Percentiles rank a stretch among this genome's conserved stretches.
Evolutionary conservation across 2,888 invertebrate species (phyloP).

Genomic region (Crepidodera aurea): DNA sequence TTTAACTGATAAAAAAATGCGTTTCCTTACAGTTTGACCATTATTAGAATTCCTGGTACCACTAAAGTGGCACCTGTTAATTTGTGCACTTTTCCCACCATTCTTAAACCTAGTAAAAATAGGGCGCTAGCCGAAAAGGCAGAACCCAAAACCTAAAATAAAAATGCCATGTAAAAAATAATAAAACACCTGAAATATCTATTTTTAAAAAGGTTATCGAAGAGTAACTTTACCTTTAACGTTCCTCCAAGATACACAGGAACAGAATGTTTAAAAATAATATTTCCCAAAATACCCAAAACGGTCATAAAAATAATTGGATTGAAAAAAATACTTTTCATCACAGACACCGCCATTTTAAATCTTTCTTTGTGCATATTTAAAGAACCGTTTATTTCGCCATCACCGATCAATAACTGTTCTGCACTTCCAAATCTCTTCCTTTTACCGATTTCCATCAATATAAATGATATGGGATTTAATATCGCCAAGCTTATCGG

Average conservation of each 20-base stretch:
- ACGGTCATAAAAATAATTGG: constrained; percentile 93
- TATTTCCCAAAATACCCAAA: constrained; percentile 87
- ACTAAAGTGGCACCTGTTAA: constrained; percentile 81
- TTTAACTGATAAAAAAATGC: neutral
- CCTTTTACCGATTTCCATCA: constrained; percentile 77
- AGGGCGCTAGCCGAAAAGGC: constrained; percentile 93
- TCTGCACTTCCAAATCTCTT: constrained; percentile 56
- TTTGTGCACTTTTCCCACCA: constrained; percentile 89
- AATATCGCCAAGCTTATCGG: constrained; percentile 92
- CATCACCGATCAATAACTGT: constrained; percentile 48
- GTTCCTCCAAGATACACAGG: constrained; percentile 79
- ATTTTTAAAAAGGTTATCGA: too few species aligned
- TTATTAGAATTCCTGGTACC: constrained; percentile 85
- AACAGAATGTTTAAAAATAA: constrained; percentile 79
- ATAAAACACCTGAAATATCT: too few species aligned
- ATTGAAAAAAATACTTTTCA: constrained; percentile 80
- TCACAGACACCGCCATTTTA: constrained; percentile 57
- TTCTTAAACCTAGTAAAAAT: constrained; percentile 88
- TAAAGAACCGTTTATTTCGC: constrained; percentile 41
- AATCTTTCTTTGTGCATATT: constrained; percentile 52
- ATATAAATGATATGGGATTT: constrained; percentile 89
- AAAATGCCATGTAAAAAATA: neutral
- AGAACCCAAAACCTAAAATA: constrained; percentile 75
- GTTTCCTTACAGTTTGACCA: constrained; percentile 82
- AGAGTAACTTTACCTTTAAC: constrained; percentile 76